Evolutionary conservation across 2,113 vertebrate species (phyloP), one percentile per base, ranked within the genome.

Genomic region (Sapajus apella): DNA sequence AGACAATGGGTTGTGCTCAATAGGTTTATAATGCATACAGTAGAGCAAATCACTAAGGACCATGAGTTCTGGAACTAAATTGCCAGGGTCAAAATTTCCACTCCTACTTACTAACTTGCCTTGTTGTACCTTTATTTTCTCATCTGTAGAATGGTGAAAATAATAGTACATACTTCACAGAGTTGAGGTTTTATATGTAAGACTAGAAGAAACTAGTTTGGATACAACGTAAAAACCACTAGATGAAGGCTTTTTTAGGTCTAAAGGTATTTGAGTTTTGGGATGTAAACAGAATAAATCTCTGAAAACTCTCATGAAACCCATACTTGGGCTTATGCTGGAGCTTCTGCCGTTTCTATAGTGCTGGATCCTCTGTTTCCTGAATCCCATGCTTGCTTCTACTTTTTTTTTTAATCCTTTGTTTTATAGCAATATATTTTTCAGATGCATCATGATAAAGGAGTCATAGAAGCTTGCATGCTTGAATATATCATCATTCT

Each of bases 111-210:
- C 2, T 79, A 43, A 66, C 58, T 87, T 23, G 12, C 68, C 58
- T 50, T 73, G 27, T 45, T 94, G 6, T 79, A 20, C n/a, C 52
- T 89, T 93, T 16, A 18, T 95, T 92, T 92, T 75, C 86, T 94
- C 6, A 23, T 85, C 4, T 84, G 20, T 92, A 68, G 18, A 68
- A n/a, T 68, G 66, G 8, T 68, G 16, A 76, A 87, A 90, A 47
- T 86, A 37, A 68, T 50, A 95, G 32, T n/a, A 66, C 47, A 68
- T 68, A 68, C 25, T 4, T 90, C 50, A 56, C 43, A 91, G 61
- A 32, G 5, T 52, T 73, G n/a, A 92, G 80, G 18, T 94, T 73
- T 73, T 55, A 6, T 58, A 37, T 89, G n/a, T 32, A 77, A 86
- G 58, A 66, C 13, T 13, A 77, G 72, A 77, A 86, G 35, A 77